Evolutionary conservation across 2,888 invertebrate genomes (phyloP).

Genomic region (Cerastis rubricosa): DNA sequence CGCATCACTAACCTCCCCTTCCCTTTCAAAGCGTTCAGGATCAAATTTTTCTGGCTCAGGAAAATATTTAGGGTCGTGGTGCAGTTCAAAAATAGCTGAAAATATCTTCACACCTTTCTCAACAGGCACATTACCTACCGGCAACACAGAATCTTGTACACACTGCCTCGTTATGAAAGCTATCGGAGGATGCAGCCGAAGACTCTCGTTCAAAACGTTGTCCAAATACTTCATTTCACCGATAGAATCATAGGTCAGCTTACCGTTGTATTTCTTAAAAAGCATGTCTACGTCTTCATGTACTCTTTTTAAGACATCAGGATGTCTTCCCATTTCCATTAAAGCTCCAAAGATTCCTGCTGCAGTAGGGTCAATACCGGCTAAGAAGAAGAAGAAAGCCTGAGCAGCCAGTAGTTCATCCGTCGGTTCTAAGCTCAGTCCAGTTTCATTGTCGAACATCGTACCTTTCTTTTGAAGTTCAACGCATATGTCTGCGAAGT

Average conservation of each 20-base stretch:
- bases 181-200: constrained; percentile 79
- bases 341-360: constrained; percentile 68
- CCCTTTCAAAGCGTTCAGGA: constrained; percentile 80
- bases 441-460: constrained; percentile 74
- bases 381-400: constrained; percentile 69
- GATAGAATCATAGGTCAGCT: constrained; percentile 65
- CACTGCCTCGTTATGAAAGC: constrained; percentile 74
- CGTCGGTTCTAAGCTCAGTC: constrained; percentile 76
- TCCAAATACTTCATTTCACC: constrained; percentile 77
- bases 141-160: constrained; percentile 73
- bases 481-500: constrained; percentile 81
- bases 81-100: constrained; percentile 78
- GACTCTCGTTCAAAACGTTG: constrained; percentile 74
- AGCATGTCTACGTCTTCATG: constrained; percentile 53
- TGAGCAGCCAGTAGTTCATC: constrained; percentile 71
- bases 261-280: constrained; percentile 50
- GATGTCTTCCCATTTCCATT: constrained; percentile 76
- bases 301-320: constrained; percentile 70
- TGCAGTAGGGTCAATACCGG: constrained; percentile 79
- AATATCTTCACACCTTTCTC: constrained; percentile 77
- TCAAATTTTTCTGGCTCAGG: constrained; percentile 84
- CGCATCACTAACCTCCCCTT: constrained; percentile 69
- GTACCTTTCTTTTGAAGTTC: constrained; percentile 76
- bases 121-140: constrained; percentile 78
- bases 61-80: constrained; percentile 83